Conservation (phyloP, 2,797 vertebrate species). For the Columba guinea region DNA sequence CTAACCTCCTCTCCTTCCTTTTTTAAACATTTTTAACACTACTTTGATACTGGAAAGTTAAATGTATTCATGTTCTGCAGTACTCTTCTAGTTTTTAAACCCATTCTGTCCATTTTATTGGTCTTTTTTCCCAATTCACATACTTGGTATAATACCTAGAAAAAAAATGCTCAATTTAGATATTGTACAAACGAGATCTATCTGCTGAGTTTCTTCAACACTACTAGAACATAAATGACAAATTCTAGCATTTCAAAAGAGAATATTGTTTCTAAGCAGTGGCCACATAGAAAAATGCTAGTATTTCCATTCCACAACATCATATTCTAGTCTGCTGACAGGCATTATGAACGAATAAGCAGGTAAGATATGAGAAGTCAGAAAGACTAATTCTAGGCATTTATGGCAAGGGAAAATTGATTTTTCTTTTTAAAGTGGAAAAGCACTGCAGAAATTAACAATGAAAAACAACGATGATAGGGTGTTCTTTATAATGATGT, state of each 20-base stretch:
- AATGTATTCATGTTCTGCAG: neutral
- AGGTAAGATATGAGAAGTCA: accelerated
- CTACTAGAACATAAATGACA: neutral
- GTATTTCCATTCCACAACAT: neutral
- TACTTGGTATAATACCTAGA: neutral
- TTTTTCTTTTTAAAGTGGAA: neutral
- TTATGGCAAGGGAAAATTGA: neutral
- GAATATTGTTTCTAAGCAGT: neutral
- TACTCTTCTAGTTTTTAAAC: neutral
- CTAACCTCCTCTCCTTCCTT: neutral
- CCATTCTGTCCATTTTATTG: neutral
- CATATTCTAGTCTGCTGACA: neutral
- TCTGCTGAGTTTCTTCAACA: neutral
- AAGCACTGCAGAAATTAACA: neutral
- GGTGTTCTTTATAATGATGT: neutral
- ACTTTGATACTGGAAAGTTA: neutral
- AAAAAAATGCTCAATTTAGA: neutral
- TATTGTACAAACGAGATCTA: neutral
- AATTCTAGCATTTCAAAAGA: neutral
- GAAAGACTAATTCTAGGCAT: neutral
- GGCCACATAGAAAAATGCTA: neutral
- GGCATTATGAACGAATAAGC: neutral
- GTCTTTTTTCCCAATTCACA: neutral
- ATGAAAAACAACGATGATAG: neutral
- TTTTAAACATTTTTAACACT: neutral